These are phyloP conservation scores for Otus sunia DNA, from an alignment of 2,113 vertebrate species.

Conservation along the genomic window DNA sequence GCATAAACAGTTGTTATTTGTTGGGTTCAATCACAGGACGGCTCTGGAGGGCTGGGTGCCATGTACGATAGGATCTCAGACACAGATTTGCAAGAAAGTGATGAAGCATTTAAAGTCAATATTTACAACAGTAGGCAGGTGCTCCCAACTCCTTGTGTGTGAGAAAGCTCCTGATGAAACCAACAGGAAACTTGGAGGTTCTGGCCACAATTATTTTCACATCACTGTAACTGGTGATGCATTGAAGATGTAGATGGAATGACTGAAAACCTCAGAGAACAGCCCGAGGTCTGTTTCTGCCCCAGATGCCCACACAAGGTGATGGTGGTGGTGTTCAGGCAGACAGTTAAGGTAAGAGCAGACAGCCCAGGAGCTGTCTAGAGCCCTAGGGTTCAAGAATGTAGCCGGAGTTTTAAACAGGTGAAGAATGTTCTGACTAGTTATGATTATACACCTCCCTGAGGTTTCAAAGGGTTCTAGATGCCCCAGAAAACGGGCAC, in stretches of 20 bases:
- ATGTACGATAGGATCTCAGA: accelerated
- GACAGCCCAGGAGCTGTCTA: no score
- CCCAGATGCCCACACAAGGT: background rate
- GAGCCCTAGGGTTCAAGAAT: background rate
- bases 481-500: background rate
- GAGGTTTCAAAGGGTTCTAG: background rate
- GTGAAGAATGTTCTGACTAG: background rate
- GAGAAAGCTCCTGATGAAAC: background rate
- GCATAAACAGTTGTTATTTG: background rate
- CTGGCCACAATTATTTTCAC: background rate
- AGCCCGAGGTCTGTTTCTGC: background rate
- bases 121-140: background rate
- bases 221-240: background rate
- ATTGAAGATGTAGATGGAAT: background rate
- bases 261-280: accelerated
- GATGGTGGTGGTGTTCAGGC: background rate
- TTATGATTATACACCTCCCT: background rate
- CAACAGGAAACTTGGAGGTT: background rate
- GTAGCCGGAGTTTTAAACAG: background rate
- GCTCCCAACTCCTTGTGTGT: accelerated
- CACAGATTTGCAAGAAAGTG: background rate
- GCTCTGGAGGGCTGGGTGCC: background rate
- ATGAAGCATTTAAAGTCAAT: background rate
- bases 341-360: background rate
- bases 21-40: background rate